phyloP scores from a whole-genome alignment of 2,113 vertebrate genomes.

The Terrapene triunguis region DNA sequence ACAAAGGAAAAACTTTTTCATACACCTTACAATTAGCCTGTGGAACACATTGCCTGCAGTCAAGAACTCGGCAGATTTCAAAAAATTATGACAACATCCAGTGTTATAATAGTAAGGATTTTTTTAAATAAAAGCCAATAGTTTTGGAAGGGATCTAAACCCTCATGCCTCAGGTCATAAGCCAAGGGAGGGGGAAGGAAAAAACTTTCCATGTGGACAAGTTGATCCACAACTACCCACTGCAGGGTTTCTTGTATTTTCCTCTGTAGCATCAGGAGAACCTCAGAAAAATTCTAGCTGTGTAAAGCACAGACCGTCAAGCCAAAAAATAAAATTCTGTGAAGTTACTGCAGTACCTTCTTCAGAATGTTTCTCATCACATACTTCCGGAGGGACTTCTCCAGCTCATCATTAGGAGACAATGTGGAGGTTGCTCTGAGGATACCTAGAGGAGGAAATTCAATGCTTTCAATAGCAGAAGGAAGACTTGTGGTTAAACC shows the following conservation, averaged over 20 bases:
- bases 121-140: not conserved
- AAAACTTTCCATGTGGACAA: not conserved
- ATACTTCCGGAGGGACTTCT: constrained; percentile 70
- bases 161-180: not conserved
- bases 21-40: not conserved
- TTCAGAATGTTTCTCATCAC: constrained; percentile 74
- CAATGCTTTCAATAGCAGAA: not conserved
- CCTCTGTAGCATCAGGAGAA: not conserved
- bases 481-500: not conserved
- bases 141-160: not conserved
- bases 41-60: not conserved
- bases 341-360: constrained; percentile 64
- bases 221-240: not conserved
- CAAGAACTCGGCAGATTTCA: not conserved
- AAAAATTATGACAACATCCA: not conserved
- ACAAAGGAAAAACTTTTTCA: not conserved
- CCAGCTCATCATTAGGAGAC: constrained; percentile 50
- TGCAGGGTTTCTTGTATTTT: not conserved
- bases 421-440: constrained; percentile 62
- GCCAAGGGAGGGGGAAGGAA: not conserved
- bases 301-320: not conserved
- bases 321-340: not conserved
- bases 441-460: constrained; percentile 45
- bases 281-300: not conserved
- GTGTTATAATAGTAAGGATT: not conserved